phyloP scores from a whole-genome alignment of 2,797 vertebrate species.

The Tragopan temminckii region DNA sequence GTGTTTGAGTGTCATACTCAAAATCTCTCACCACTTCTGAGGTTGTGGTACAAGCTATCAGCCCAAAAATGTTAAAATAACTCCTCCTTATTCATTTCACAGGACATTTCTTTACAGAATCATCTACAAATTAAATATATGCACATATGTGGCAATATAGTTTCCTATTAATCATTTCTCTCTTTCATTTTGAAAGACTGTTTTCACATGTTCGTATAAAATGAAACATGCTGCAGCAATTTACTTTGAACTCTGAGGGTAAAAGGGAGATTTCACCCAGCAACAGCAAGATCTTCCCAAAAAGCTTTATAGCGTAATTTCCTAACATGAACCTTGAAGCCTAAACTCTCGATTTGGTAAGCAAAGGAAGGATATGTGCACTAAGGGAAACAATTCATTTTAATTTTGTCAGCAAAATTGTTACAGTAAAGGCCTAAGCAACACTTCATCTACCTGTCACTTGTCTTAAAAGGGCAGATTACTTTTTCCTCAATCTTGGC shows the following conservation, averaged over 20 bases:
- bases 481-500: slow-evolving; percentile 82
- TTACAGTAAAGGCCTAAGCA: slow-evolving; percentile 76
- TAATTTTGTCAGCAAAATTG: slow-evolving; percentile 81
- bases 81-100: neutral
- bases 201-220: neutral
- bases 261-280: neutral
- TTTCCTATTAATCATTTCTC: neutral
- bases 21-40: neutral
- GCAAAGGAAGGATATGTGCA: slow-evolving; percentile 40
- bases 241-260: neutral
- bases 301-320: slow-evolving; percentile 49
- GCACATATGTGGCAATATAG: neutral
- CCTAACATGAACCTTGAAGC: slow-evolving; percentile 27
- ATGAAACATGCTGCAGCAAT: neutral
- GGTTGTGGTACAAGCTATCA: neutral
- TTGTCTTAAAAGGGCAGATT: slow-evolving; percentile 82
- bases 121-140: neutral
- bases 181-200: neutral
- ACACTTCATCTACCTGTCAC: slow-evolving; percentile 83
- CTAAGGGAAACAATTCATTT: slow-evolving; percentile 73
- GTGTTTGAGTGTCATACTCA: too few relatives aligned
- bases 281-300: neutral
- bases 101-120: neutral
- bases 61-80: rapidly evolving
- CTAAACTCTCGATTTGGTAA: slow-evolving; percentile 37